Evolutionary conservation across 2,888 invertebrate genomes (phyloP).

Genomic region (Lasioglossum morio): DNA sequence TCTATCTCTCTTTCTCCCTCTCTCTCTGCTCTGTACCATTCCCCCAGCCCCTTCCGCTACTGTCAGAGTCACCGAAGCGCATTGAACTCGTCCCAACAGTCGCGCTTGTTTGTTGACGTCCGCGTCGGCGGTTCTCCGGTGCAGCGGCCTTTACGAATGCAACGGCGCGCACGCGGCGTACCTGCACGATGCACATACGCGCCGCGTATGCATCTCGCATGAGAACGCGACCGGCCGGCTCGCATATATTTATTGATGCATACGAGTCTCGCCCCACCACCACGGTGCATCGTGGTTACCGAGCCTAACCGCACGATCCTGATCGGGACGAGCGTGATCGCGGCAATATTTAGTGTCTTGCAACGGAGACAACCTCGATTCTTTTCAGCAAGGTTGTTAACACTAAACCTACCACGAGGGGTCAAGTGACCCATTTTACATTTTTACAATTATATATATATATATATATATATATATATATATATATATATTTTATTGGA

Average conservation of each 20-base stretch:
- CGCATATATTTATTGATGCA: conserved; percentile 60
- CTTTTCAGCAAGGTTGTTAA: too few species aligned
- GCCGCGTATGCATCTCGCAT: conserved; percentile 68
- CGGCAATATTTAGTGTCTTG: background rate
- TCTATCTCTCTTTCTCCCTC: background rate
- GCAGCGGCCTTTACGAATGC: conserved; percentile 66
- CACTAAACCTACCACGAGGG: too few species aligned
- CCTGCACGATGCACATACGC: conserved; percentile 44
- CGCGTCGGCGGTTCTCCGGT: conserved; percentile 54
- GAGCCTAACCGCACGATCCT: conserved; percentile 16
- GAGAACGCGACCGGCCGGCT: conserved; percentile 65
- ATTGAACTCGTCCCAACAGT: conserved; percentile 69
- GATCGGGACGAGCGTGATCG: conserved; percentile 2
- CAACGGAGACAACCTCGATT: background rate
- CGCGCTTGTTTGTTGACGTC: conserved; percentile 66
- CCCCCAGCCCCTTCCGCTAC: conserved; percentile 51
- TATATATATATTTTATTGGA: too few species aligned
- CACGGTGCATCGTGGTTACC: background rate
- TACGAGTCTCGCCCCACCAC: background rate
- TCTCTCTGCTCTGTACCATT: background rate
- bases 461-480: too few species aligned
- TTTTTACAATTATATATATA: too few species aligned
- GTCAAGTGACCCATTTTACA: too few species aligned
- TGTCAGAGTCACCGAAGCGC: conserved; percentile 70
- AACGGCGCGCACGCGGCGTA: conserved; percentile 53